A percentile compares a stretch with the other conserved stretches of the same genome.
Evolutionary conservation across 2,113 vertebrate species (phyloP).

Genomic region (Poecilia latipinna): DNA sequence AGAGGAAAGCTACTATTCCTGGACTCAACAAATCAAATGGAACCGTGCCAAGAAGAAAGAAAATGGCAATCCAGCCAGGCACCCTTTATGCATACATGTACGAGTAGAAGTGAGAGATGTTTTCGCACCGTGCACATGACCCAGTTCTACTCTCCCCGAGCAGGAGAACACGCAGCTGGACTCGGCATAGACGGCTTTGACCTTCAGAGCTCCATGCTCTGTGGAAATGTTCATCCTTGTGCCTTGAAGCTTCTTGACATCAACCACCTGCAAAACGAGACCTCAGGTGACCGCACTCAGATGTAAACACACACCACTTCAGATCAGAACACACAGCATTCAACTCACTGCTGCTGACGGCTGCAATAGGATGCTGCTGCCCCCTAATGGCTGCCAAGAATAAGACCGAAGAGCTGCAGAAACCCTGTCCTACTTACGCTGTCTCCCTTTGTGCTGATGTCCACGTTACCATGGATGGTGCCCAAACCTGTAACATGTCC

Average conservation of each 20-base stretch:
- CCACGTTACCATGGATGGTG: slow-evolving; percentile 89
- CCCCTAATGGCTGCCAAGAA: slow-evolving; percentile 40
- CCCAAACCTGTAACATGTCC: slow-evolving; percentile 88
- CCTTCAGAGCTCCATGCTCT: slow-evolving; percentile 86
- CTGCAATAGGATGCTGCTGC: slow-evolving; percentile 38
- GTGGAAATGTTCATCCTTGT: slow-evolving; percentile 88
- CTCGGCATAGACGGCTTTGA: slow-evolving; percentile 90
- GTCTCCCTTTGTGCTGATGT: slow-evolving; percentile 84
- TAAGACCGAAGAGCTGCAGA: slow-evolving; percentile 1
- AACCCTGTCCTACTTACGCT: slow-evolving; percentile 79
- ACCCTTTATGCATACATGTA: not conserved
- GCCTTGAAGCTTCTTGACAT: slow-evolving; percentile 92
- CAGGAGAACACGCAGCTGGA: slow-evolving; percentile 84
- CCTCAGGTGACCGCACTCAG: not conserved
- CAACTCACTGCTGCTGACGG: not conserved
- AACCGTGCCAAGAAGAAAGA: too few species aligned
- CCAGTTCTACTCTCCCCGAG: slow-evolving; percentile 87
- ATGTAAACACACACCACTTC: too few species aligned
- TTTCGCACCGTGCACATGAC: slow-evolving; percentile 91
- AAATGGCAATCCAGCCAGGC: not conserved
- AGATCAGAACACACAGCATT: not conserved
- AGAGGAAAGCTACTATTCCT: too few species aligned
- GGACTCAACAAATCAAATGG: too few species aligned
- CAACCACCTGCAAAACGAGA: slow-evolving; percentile 82
- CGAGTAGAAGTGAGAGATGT: not conserved